phyloP scores from a whole-genome alignment of 2,888 invertebrate species.

The Sinotaia quadrata region DNA sequence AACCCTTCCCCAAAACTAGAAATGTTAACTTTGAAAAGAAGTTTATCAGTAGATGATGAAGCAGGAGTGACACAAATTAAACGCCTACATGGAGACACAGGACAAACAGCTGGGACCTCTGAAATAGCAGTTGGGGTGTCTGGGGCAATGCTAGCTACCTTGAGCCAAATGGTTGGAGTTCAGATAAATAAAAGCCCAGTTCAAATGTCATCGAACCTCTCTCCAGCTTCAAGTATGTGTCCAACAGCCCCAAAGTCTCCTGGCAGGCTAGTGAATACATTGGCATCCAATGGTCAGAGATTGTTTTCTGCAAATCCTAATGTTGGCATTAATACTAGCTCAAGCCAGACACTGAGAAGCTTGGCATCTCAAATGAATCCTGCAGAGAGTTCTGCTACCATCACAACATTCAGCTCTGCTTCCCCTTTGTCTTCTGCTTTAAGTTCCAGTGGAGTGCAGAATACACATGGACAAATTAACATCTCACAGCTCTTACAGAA shows the following conservation, averaged over 20 bases:
- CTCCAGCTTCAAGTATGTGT: too few relatives aligned
- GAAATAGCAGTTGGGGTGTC: not conserved
- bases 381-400: too few relatives aligned
- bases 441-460: not conserved
- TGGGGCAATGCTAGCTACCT: conserved; percentile 12
- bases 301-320: too few relatives aligned
- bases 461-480: not conserved
- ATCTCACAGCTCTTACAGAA: conserved; percentile 1
- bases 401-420: too few relatives aligned
- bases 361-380: too few relatives aligned
- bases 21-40: too few relatives aligned
- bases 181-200: not conserved
- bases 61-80: not conserved
- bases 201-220: not conserved
- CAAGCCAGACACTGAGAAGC: too few relatives aligned
- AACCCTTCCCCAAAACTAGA: not conserved
- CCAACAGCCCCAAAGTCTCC: too few relatives aligned
- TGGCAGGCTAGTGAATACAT: too few relatives aligned
- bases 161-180: conserved; percentile 16
- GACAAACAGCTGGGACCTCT: too few relatives aligned
- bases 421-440: not conserved
- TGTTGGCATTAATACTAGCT: too few relatives aligned
- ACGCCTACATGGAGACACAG: not conserved
- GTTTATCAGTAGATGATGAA: not conserved
- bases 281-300: too few relatives aligned